Percentiles rank a stretch among this genome's conserved stretches.
Evolutionary conservation across 1,140 invertebrate species (phyloP).

Genomic region (Drosophila sulfurigaster): DNA sequence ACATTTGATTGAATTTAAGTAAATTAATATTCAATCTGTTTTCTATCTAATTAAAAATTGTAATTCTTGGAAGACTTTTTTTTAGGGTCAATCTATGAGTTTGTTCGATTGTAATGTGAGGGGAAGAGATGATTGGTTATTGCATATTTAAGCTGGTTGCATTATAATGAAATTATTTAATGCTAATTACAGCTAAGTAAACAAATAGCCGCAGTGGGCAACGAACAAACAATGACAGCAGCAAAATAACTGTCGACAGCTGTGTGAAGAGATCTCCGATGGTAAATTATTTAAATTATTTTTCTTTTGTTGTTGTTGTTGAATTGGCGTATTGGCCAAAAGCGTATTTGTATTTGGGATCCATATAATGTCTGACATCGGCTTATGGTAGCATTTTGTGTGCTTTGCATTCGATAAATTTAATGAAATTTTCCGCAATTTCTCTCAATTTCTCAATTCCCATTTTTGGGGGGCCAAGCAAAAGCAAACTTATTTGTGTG

Average conservation of each 20-base stretch:
- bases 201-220: slow-evolving; percentile 39
- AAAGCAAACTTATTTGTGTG: background rate
- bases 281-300: slow-evolving; percentile 46
- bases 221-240: slow-evolving; percentile 31
- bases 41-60: no score
- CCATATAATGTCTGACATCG: slow-evolving; percentile 33
- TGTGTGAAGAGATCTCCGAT: slow-evolving; percentile 16
- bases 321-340: slow-evolving; percentile 20
- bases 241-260: slow-evolving; percentile 29
- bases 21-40: no score
- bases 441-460: slow-evolving; percentile 3
- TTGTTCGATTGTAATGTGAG: background rate
- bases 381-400: slow-evolving; percentile 28
- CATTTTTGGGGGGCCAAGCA: background rate
- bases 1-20: no score
- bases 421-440: slow-evolving; percentile 65
- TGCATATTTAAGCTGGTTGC: slow-evolving; percentile 75
- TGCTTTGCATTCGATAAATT: slow-evolving; percentile 67
- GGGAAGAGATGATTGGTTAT: slow-evolving; percentile 19
- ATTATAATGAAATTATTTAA: slow-evolving; percentile 73
- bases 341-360: slow-evolving; percentile 39
- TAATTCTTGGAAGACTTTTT: no score
- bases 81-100: no score
- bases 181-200: slow-evolving; percentile 70
- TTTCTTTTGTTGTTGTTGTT: slow-evolving; percentile 5